These are phyloP conservation scores for Cerceris ruficornis DNA, from an alignment of 2,888 invertebrate genomes.

Conservation along the genomic window DNA sequence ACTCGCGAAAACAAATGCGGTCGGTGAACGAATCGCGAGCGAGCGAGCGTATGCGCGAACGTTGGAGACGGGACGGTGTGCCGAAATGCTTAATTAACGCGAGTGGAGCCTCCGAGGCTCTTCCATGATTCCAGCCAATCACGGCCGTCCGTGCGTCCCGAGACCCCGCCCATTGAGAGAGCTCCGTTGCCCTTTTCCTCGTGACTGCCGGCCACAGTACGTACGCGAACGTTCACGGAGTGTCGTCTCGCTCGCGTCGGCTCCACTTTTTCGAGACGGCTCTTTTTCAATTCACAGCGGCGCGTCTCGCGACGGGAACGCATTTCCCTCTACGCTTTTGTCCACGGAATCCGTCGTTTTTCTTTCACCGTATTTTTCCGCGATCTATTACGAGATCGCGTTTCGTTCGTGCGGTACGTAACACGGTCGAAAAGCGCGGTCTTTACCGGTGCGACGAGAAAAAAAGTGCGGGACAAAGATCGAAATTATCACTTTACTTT, in stretches of 20 bases:
- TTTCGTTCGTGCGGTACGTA: neutral
- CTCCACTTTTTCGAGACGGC: slow-evolving; percentile 11
- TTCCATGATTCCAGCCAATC: slow-evolving; percentile 62
- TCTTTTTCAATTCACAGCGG: neutral
- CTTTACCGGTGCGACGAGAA: neutral
- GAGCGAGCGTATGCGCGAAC: slow-evolving; percentile 50
- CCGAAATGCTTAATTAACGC: slow-evolving; percentile 73
- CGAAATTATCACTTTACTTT: neutral
- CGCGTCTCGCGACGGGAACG: neutral
- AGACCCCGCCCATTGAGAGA: slow-evolving; percentile 66
- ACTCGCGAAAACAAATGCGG: slow-evolving; percentile 28
- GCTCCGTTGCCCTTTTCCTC: slow-evolving; percentile 76
- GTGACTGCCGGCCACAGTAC: slow-evolving; percentile 77
- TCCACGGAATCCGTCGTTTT: neutral
- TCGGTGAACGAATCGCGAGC: slow-evolving; percentile 59
- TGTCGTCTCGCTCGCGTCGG: slow-evolving; percentile 65
- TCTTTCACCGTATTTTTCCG: neutral
- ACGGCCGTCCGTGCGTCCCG: slow-evolving; percentile 39
- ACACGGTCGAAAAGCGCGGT: neutral
- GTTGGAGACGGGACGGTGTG: slow-evolving; percentile 59
- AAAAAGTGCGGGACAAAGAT: slow-evolving; percentile 1
- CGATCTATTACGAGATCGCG: neutral
- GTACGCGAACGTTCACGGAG: slow-evolving; percentile 76
- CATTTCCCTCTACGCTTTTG: neutral
- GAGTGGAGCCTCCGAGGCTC: slow-evolving; percentile 61